These are phyloP conservation scores for Tenualosa thibaudeaui DNA, from an alignment of 2,797 vertebrate species.

Conservation along the genomic window DNA sequence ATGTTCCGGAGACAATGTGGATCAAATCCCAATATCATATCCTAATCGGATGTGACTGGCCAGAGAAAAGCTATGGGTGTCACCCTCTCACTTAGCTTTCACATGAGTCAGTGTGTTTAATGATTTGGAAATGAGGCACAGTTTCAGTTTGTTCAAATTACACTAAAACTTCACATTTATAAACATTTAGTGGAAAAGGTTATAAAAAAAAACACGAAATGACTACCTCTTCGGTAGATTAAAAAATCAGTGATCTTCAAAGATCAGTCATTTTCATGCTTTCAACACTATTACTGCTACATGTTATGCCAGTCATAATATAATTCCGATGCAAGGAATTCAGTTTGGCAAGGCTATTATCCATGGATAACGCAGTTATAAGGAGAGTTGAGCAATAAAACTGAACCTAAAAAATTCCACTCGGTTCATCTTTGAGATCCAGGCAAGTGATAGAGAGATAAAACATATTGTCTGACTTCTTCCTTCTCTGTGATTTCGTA, in stretches of 20 bases:
- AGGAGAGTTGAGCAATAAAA: not conserved
- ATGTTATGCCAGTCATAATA: slow-evolving; percentile 33
- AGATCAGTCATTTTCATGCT: not conserved
- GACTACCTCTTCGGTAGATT: not conserved
- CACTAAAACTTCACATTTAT: not conserved
- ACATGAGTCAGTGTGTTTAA: not conserved
- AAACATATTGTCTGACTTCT: not conserved
- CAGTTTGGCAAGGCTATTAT: slow-evolving; percentile 34
- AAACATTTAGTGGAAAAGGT: not conserved
- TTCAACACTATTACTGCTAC: not conserved
- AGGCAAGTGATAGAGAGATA: not conserved
- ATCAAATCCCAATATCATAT: slow-evolving; percentile 24
- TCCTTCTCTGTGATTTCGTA: not conserved
- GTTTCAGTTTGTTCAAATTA: not conserved
- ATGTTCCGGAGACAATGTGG: slow-evolving; percentile 14
- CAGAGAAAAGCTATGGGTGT: slow-evolving; percentile 16
- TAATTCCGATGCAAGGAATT: slow-evolving; percentile 42
- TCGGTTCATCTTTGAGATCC: not conserved
- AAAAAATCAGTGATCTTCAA: not conserved
- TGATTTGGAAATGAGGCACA: slow-evolving; percentile 10
- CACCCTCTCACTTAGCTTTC: slow-evolving; percentile 11
- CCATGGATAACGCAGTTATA: slow-evolving; percentile 34
- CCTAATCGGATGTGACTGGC: slow-evolving; percentile 22
- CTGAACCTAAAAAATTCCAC: slow-evolving; percentile 29
- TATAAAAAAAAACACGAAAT: not conserved